Evolutionary conservation across 2,113 vertebrate species (phyloP), one percentile per base, ranked within the genome.

Genomic region (Porphyrio hochstetteri): DNA sequence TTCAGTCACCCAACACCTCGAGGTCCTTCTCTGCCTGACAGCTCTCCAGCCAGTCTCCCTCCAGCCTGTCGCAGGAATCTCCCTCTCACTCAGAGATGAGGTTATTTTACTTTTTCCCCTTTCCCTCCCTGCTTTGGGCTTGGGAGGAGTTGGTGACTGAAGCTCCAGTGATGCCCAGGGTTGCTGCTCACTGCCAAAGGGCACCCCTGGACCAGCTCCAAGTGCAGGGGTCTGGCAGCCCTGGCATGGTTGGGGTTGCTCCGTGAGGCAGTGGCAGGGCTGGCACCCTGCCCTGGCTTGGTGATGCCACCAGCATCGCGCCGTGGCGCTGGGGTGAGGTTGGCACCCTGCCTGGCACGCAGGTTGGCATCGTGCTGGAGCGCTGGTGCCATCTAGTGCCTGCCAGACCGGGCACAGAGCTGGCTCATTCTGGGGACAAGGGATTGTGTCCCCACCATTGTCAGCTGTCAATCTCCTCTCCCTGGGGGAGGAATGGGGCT

Each of bases 271-370:
- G 50, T 25, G 50, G 50, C 24, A 27, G 50, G 52, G 52, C 27
- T 53, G 52, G 52, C n/a, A 18, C 29, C 2, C 0, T 2, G 8
- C 42, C 3, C 1, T 11, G 63, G 17, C 38, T 5, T 0, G 3
- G 60, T 3, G 4, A 24, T 0, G 3, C 1, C 0, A 35, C 3
- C 33, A 70, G 70, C 46, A 14, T 7, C 0, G 0, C 6, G 3
- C 67, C 5, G 0, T 42, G 82, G 35, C 40, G 5, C 42, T 8
- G 77, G 46, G 28, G 25, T 3, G 8, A 2, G 6, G 18, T n/a
- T 67, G 82, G 46, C 67, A 35, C 53, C 2, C 1, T 5, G 1
- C 57, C 1, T 82, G 69, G 60, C 28, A 17, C 0, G 3, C 31
- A 1, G 5, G 24, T 11, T 88, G 89, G 63, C 63, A 40, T 53